Evolutionary conservation across 2,113 vertebrate species (phyloP), one percentile per base, ranked within the genome.

Genomic region (Tor tambroides): DNA sequence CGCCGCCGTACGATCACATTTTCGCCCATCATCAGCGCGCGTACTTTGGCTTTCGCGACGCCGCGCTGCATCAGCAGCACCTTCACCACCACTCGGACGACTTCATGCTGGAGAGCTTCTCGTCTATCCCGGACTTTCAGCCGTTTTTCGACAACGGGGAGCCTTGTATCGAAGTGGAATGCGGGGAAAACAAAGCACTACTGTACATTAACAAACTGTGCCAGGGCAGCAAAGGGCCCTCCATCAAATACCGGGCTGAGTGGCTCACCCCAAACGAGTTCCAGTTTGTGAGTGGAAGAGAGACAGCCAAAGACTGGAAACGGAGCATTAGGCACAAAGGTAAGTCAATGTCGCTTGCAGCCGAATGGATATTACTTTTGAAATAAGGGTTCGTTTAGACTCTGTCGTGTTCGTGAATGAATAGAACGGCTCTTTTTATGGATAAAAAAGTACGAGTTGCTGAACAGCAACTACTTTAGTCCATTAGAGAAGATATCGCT

Each of bases 221-320:
- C 93, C 98, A 99, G 90, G 98, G 98, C 84, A 99, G 98, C 92
- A 99, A 99, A 51, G 98, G 98, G 91, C 97, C 98, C 78, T 99
- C 98, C 35, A 98, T 99, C 94, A 98, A 98, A 90, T 97, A 99
- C 96, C 93, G 97, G 91, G 97, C 96, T 78, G 97, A 99, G 95
- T 99, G 98, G 98, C 97, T 99, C 85, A 99, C 97, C 85, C 98
- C 98, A 80, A 99, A 99, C 91, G 98, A 99, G 94, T 99, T 99
- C 94, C 98, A 99, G 95, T 99, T 99, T 89, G 97, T 99, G 92
- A 98, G 97, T 94, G 98, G 97, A 94, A 94, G 98, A n/a, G 98
- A 99, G 94, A 98, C 97, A 5, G 98, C 98, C 91, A 99, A 99
- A 93, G 98, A 99, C 91, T 99, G 98, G 98, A 99, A 99, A 89